Base-by-base conservation (phyloP, 1,140 invertebrate genomes). In the Procambarus clarkii region DNA sequence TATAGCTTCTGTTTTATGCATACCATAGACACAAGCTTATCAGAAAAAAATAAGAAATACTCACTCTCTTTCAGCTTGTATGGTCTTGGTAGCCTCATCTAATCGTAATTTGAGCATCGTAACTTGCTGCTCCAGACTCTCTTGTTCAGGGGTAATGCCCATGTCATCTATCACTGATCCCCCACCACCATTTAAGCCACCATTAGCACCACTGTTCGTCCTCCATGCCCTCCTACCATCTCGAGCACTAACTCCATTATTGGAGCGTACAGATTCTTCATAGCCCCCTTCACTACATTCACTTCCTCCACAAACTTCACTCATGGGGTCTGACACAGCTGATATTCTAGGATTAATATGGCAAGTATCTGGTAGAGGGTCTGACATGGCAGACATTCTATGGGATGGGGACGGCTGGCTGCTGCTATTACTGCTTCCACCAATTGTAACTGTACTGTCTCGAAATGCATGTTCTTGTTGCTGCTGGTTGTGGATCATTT, bases 81-180 rank as follows among this genome's bases (percentile, higher is more conserved):
- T 95, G 0, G 96, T 97, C 94, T 97, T 97, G 48, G 96, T 96
- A 8, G 97, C 96, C 94, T 97, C 97, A 86, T 97, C 97, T 8
- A 97, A 94, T 93, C 96, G 95, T 82, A 97, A 94, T 94, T 97
- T 96, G 58, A 97, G 94, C 95, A 96, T 96, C 0, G 96, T 97
- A 96, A 92, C 86, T 86, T 92, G 92, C 93, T 97, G 96, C 88
- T 96, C 94, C 5, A 96, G 93, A 93, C 95, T 95, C 91, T 97
- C 96, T 80, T 96, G 95, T 81, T 96, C 95, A 58, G 94, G 95
- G 48, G 92, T 92, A 46, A 91, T 90, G 13, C 87, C 92, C 44
- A 60, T 81, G 46, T 92, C 92, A 90, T 89, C 92, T 44, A 89
- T 69, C 82, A 76, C 83, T 85, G 91, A 86, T n/a, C 81, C 48